Evolutionary conservation across 2,888 invertebrate species (phyloP).

Genomic region (Pterobdella sp.): DNA sequence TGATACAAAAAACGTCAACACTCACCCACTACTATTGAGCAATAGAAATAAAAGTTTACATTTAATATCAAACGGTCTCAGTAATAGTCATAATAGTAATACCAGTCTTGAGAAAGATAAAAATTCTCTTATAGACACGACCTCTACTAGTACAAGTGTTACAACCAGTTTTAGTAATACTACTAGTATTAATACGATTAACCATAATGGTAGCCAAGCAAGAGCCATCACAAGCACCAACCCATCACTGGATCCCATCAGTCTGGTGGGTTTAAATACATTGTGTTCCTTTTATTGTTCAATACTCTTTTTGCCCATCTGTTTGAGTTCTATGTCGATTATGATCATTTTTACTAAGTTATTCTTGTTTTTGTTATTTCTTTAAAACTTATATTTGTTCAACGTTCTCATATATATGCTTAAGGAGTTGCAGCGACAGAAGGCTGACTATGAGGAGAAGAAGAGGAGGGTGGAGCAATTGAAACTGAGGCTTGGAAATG

Average conservation of each 20-base stretch:
- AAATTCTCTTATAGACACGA: not conserved
- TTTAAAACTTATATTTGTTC: too few species aligned
- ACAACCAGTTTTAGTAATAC: not conserved
- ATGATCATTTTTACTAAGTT: too few species aligned
- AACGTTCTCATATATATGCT: too few species aligned
- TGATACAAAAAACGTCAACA: not conserved
- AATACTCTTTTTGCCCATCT: too few species aligned
- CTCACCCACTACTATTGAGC: not conserved
- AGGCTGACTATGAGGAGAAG: constrained; percentile 46
- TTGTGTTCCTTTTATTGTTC: too few species aligned
- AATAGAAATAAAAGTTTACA: too few species aligned
- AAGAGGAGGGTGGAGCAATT: constrained; percentile 46
- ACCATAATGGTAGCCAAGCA: not conserved
- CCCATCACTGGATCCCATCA: constrained; percentile 11
- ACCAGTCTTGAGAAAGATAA: not conserved
- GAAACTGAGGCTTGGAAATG: constrained; percentile 24
- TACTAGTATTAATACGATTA: not conserved
- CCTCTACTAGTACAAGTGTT: not conserved
- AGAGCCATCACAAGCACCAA: too few species aligned
- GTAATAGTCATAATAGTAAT: not conserved
- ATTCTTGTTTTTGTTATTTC: too few species aligned
- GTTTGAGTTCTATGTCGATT: too few species aligned
- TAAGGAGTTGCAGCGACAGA: constrained; percentile 49
- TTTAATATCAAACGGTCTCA: not conserved
- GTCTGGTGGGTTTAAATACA: not conserved